A percentile compares a stretch with the other conserved stretches of the same genome.
These are phyloP conservation scores for Catotricha subobsoleta DNA, from an alignment of 2,888 invertebrate genomes.

Conservation along the genomic window DNA sequence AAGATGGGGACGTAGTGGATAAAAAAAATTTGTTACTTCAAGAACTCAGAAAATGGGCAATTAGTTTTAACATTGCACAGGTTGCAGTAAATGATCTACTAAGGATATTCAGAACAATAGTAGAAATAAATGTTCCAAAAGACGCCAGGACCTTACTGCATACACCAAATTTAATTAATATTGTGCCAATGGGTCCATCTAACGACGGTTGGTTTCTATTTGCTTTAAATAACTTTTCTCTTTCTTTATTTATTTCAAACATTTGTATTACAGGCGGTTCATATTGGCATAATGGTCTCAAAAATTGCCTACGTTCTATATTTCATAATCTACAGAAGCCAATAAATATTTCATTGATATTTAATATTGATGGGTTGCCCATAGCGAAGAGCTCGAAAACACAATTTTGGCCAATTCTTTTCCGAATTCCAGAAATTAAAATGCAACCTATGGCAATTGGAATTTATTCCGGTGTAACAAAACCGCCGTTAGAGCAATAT, in stretches of 20 bases:
- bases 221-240: too few species aligned
- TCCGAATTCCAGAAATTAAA: not conserved
- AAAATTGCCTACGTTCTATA: not conserved
- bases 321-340: not conserved
- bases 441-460: constrained; percentile 1
- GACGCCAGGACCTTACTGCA: constrained; percentile 5
- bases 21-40: too few species aligned
- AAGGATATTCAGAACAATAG: too few species aligned
- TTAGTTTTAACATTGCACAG: too few species aligned
- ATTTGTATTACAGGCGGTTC: not conserved
- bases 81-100: too few species aligned
- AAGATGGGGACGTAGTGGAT: too few species aligned
- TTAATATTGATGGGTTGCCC: constrained; percentile 6
- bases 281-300: constrained; percentile 6
- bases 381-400: constrained; percentile 6
- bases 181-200: too few species aligned
- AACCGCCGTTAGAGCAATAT: not conserved
- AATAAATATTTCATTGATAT: not conserved
- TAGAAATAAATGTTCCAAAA: constrained; percentile 1
- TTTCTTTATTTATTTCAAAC: not conserved
- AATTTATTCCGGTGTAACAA: constrained; percentile 4
- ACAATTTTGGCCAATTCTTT: constrained; percentile 7
- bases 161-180: not conserved
- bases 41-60: too few species aligned
- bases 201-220: too few species aligned